These are phyloP conservation scores for Malurus melanocephalus DNA, from an alignment of 2,113 vertebrate genomes.

Conservation along the genomic window DNA sequence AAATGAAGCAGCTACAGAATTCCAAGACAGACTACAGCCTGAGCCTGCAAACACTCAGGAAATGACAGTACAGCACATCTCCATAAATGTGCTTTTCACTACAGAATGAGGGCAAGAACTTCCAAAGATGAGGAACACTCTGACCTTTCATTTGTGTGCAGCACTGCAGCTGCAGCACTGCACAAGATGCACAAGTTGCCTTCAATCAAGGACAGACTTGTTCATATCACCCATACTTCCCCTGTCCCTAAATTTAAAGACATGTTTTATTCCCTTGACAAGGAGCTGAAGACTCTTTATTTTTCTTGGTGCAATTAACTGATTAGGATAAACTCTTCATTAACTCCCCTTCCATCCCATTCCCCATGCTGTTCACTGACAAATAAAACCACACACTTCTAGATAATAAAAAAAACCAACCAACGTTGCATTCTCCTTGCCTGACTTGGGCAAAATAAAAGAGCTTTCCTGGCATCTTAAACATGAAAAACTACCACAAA, in stretches of 20 bases:
- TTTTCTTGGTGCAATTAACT: neutral
- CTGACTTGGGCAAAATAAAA: neutral
- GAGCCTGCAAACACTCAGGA: neutral
- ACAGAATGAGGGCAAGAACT: neutral
- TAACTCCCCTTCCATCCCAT: neutral
- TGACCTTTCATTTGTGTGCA: neutral
- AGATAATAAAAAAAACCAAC: neutral
- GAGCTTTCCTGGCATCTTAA: neutral
- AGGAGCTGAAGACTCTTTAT: neutral
- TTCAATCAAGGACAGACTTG: neutral
- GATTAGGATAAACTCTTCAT: neutral
- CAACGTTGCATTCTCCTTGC: neutral
- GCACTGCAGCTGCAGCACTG: neutral
- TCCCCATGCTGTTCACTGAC: neutral
- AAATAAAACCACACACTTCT: neutral
- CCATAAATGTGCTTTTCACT: neutral
- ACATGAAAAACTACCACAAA: neutral
- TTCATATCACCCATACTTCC: neutral
- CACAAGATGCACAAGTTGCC: neutral
- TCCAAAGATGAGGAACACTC: neutral
- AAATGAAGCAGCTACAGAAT: conserved; percentile 31
- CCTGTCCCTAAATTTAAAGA: neutral
- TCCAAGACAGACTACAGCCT: neutral
- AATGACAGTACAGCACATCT: neutral
- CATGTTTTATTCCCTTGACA: neutral